Percentiles rank a stretch among this genome's conserved stretches.
Evolutionary conservation across 2,888 invertebrate genomes (phyloP).

Genomic region (Homarus gammarus): DNA sequence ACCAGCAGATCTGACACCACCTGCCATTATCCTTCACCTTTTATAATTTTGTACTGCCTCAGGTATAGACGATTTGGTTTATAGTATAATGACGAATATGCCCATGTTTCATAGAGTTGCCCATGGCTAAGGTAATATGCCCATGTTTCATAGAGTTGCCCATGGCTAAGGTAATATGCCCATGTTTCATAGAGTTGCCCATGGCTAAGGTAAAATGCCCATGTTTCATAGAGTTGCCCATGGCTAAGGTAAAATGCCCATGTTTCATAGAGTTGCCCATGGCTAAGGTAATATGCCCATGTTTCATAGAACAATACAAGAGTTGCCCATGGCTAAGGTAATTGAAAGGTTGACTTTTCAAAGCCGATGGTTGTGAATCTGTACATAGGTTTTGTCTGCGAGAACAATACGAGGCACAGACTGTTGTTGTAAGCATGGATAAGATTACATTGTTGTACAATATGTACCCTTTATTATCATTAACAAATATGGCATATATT

Average conservation of each 20-base stretch:
- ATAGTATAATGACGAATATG: conserved; percentile 74
- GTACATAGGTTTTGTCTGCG: conserved; percentile 72
- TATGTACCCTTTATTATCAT: conserved; percentile 74
- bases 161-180: conserved; percentile 71
- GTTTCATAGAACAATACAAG: conserved; percentile 74
- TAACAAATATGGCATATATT: conserved; percentile 76
- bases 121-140: no score
- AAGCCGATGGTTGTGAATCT: conserved; percentile 74
- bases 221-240: no score
- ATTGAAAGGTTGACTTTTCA: conserved; percentile 69
- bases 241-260: no score
- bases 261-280: no score
- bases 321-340: conserved; percentile 72
- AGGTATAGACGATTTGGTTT: conserved; percentile 76
- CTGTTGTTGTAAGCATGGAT: conserved; percentile 73
- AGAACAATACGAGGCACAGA: conserved; percentile 62
- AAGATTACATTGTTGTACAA: conserved; percentile 74
- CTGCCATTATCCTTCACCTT: conserved; percentile 74
- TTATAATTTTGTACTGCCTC: conserved; percentile 76
- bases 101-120: conserved; percentile 72
- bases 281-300: conserved; percentile 73
- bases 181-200: no score
- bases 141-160: no score
- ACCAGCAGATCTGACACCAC: conserved; percentile 74
- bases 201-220: no score